A percentile compares a stretch with the other conserved stretches of the same genome.
These are phyloP conservation scores for Gadopsis bispinosus DNA, from an alignment of 2,797 vertebrate genomes.

Conservation along the genomic window DNA sequence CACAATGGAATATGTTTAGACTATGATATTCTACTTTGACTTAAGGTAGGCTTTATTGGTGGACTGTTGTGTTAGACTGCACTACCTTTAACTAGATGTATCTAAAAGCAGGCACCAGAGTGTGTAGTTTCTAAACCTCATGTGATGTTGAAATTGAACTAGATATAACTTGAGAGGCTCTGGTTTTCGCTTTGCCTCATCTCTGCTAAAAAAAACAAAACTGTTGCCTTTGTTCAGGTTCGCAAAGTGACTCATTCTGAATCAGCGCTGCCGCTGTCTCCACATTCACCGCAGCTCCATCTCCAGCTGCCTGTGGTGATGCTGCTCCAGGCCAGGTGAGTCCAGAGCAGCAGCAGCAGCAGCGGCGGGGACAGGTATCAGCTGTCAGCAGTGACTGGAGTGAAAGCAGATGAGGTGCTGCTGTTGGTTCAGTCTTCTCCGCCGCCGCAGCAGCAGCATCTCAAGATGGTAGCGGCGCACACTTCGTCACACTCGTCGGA, in stretches of 20 bases:
- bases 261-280: neutral
- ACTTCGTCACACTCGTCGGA: conserved; percentile 89
- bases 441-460: conserved; percentile 53
- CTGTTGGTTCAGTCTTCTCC: conserved; percentile 46
- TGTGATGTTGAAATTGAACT: neutral
- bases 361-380: conserved; percentile 13
- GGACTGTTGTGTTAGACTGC: neutral
- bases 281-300: neutral
- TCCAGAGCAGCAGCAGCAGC: conserved; percentile 4
- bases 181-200: neutral
- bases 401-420: conserved; percentile 50
- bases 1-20: no score
- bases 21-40: neutral
- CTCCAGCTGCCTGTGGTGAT: neutral
- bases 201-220: neutral
- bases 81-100: neutral
- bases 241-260: conserved; percentile 2
- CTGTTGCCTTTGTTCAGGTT: conserved; percentile 1
- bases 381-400: conserved; percentile 45
- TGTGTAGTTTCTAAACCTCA: neutral
- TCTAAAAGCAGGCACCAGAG: no score
- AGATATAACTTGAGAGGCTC: neutral
- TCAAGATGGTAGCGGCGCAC: conserved; percentile 95
- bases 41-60: neutral
- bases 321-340: conserved; percentile 32